These are phyloP conservation scores for Pelagia noctiluca DNA, from an alignment of 30 jellyfish, hydroid and myxozoan genomes.

Conservation along the genomic window DNA sequence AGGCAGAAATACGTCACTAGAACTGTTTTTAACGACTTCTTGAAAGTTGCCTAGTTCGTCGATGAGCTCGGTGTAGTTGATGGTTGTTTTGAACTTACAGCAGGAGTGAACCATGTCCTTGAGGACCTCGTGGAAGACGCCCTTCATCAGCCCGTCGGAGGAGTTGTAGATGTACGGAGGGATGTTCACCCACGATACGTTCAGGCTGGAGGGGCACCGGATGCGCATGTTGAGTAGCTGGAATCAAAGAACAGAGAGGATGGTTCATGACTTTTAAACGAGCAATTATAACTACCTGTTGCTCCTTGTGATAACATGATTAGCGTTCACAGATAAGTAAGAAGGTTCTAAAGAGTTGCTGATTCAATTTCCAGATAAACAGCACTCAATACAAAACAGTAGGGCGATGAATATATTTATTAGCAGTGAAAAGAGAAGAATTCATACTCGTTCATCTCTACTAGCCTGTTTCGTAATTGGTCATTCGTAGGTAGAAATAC, in stretches of 20 bases:
- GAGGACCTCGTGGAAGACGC: conserved; percentile 36
- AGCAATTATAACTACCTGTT: neutral
- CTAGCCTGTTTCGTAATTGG: no score
- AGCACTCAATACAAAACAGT: no score
- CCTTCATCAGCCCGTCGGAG: conserved; percentile 36
- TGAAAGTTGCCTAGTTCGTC: conserved; percentile 23
- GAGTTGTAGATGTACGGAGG: conserved; percentile 74
- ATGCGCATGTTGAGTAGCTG: conserved; percentile 23
- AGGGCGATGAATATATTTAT: no score
- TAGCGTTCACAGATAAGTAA: no score
- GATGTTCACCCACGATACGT: conserved; percentile 58
- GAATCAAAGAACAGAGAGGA: neutral
- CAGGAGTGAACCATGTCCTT: conserved; percentile 42
- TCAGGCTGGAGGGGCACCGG: conserved; percentile 57
- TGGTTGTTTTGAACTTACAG: conserved; percentile 26
- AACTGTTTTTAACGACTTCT: conserved; percentile 37
- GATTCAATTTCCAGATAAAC: no score
- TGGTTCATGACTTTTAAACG: neutral
- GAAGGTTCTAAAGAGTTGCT: no score
- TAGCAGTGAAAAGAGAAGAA: no score
- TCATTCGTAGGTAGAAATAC: no score
- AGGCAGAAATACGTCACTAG: conserved; percentile 53
- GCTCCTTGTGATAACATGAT: no score
- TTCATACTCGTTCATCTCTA: no score
- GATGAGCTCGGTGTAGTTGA: conserved; percentile 15